Percentiles rank a stretch among this genome's conserved stretches.
These are phyloP conservation scores for Mylabris sibirica DNA, from an alignment of 2,888 invertebrate species.

Conservation along the genomic window DNA sequence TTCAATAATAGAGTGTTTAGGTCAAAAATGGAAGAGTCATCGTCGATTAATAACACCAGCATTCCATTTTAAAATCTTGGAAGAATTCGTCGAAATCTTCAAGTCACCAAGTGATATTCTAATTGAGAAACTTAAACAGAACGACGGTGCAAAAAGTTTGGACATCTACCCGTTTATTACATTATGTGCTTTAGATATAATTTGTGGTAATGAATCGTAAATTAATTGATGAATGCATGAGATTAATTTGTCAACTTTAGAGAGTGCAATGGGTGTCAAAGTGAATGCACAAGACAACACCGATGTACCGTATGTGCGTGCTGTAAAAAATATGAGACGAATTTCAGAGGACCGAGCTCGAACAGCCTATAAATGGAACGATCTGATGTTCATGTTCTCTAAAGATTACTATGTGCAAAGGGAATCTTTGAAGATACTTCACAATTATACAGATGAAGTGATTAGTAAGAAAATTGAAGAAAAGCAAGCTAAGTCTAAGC, in stretches of 20 bases:
- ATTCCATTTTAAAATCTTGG: constrained; percentile 80
- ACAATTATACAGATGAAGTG: constrained; percentile 22
- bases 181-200: constrained; percentile 69
- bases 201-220: constrained; percentile 64
- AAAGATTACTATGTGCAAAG: constrained; percentile 24
- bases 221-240: constrained; percentile 26
- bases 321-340: constrained; percentile 29
- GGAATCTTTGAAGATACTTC: constrained; percentile 20
- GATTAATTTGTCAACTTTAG: constrained; percentile 60
- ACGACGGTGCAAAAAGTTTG: constrained; percentile 60
- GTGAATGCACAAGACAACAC: constrained; percentile 55
- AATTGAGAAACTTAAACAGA: constrained; percentile 62
- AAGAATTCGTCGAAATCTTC: constrained; percentile 75
- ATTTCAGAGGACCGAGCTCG: constrained; percentile 25
- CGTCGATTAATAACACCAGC: constrained; percentile 79
- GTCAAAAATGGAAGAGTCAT: constrained; percentile 70
- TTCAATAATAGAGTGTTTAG: constrained; percentile 41
- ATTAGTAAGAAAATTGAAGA: constrained; percentile 12
- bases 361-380: constrained; percentile 20
- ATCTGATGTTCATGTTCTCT: constrained; percentile 25
- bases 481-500: constrained; percentile 18
- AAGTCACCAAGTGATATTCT: constrained; percentile 69
- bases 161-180: constrained; percentile 71
- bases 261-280: constrained; percentile 84
- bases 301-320: constrained; percentile 25